Base-by-base conservation (phyloP, 2,888 invertebrate species). In the Eutolmus rufibarbis region DNA sequence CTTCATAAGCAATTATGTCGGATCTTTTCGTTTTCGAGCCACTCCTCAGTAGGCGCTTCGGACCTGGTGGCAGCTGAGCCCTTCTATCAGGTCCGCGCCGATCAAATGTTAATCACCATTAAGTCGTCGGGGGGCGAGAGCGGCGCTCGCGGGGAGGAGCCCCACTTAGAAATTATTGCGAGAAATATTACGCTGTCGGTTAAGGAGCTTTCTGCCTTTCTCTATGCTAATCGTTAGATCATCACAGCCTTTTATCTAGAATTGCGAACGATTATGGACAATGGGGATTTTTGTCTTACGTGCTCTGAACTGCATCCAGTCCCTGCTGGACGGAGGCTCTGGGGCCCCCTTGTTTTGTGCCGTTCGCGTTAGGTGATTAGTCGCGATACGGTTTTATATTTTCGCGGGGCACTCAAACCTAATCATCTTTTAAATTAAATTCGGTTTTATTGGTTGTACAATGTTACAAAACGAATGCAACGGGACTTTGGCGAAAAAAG, bases 1-100 rank as follows among this genome's bases (percentile, higher is more conserved):
- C 88, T 87, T 87, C 87, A 81, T 85, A 87, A 88, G 88, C 86
- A 88, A 88, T 88, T 88, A 88, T 87, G 86, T 86, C 77, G 76
- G 76, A 57, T 86, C 86, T 86, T 86, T 86, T 76, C 74, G 77
- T 77, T 77, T 77, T 74, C 46, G 28, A 46, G 23, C 74, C 46
- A 56, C 76, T 56, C 46, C 86, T 46, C 85, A 74, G 85, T 74
- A 46, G 85, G 85, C 43, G 85, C 85, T 43, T 85, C 85, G 43
- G 43, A 28, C 46, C 46, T 46, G 43, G 43, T 85, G 28, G 74
- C n/a, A 28, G 74, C 23, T 4, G 74, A 43, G 74, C 16, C 85
- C 74, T 85, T 66, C 74, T 85, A 85, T 85, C 85, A 85, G 85
- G 85, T 74, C 74, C 66, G 34, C 43, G 43, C 23, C 46, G 74